Conservation (phyloP, 2,888 invertebrate genomes). For the Julus scandinavius region DNA sequence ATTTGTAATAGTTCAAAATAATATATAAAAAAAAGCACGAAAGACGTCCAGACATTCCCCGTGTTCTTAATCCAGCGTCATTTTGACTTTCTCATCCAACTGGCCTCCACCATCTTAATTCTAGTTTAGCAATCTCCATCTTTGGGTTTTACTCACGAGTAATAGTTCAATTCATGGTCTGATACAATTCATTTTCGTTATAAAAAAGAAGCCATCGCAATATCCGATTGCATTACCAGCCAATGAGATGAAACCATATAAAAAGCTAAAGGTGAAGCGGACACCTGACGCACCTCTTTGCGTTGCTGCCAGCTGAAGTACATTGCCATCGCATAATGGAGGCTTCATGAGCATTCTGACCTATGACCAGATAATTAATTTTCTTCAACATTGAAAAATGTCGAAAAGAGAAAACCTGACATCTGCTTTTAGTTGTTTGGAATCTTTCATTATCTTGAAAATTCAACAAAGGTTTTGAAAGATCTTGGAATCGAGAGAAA, state of each 20-base stretch:
- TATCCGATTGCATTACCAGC: slow-evolving; percentile 9
- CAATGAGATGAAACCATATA: neutral
- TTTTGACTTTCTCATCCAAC: neutral
- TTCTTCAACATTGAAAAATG: no score
- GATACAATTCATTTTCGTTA: neutral
- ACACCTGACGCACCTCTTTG: neutral
- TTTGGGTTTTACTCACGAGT: neutral
- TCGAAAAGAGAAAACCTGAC: no score
- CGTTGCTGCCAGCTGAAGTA: neutral
- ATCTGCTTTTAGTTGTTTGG: no score
- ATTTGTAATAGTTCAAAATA: neutral
- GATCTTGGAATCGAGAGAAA: no score
- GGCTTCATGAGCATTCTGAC: neutral
- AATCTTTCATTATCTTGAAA: no score
- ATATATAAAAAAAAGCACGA: neutral
- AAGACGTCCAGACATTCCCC: neutral
- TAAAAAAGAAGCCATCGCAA: slow-evolving; percentile 16
- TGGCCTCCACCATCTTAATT: neutral
- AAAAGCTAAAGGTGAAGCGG: neutral
- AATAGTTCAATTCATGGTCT: neutral
- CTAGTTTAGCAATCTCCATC: neutral
- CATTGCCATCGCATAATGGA: neutral
- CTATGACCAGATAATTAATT: neutral
- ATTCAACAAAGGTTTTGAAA: no score
- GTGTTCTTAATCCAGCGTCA: neutral